Evolutionary conservation across 1,140 invertebrate species (phyloP).

Genomic region (Dysdera silvatica): DNA sequence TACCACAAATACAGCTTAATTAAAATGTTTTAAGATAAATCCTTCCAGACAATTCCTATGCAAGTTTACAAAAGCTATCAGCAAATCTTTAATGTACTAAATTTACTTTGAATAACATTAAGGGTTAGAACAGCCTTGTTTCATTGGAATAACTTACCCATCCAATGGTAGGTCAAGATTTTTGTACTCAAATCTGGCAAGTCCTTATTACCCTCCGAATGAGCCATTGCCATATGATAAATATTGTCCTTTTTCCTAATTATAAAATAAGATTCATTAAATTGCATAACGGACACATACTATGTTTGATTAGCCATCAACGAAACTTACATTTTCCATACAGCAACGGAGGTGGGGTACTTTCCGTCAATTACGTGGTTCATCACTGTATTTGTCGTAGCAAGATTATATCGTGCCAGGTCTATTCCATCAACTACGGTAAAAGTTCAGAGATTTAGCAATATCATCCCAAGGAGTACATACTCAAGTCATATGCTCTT

Average conservation of each 20-base stretch:
- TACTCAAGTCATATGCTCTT: not conserved
- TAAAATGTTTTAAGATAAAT: not conserved
- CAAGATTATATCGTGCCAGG: constrained; percentile 1
- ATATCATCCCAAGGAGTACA: not conserved
- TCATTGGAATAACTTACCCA: not conserved
- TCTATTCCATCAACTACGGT: constrained; percentile 8
- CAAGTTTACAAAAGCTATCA: not conserved
- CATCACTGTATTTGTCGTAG: not conserved
- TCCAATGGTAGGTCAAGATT: constrained; percentile 11
- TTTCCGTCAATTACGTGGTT: constrained; percentile 7
- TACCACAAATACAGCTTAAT: too few species aligned
- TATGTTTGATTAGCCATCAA: not conserved
- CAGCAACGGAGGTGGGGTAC: not conserved
- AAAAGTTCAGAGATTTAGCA: not conserved
- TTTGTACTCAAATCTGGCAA: not conserved
- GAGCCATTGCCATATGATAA: constrained; percentile 13
- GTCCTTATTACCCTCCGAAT: not conserved
- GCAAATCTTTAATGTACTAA: not conserved
- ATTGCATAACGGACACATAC: not conserved
- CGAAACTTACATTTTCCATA: constrained; percentile 22
- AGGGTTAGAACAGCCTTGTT: too few species aligned
- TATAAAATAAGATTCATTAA: not conserved
- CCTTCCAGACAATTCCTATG: not conserved
- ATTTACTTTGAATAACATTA: too few species aligned
- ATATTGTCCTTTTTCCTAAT: constrained; percentile 6